Evolutionary conservation across 2,888 invertebrate genomes (phyloP).

Genomic region (Diaphora mendica): DNA sequence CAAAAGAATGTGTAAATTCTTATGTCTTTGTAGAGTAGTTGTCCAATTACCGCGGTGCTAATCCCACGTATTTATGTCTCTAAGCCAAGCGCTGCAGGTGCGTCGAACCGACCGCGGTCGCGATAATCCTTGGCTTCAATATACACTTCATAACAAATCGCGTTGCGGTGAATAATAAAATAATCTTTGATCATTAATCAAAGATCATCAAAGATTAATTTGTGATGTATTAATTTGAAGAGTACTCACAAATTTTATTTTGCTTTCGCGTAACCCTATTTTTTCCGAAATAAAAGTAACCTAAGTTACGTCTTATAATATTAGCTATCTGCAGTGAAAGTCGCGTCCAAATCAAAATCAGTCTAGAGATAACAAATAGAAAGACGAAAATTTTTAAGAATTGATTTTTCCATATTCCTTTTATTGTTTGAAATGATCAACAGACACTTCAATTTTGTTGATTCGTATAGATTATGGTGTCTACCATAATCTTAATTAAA

Average conservation of each 20-base stretch:
- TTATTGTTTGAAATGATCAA: no score
- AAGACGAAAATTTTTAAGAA: no score
- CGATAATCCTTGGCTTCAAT: constrained; percentile 47
- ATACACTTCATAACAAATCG: constrained; percentile 29
- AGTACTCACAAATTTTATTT: no score
- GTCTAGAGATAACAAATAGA: no score
- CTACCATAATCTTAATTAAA: neutral
- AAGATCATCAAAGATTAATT: no score
- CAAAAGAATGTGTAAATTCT: neutral
- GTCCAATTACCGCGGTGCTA: constrained; percentile 51
- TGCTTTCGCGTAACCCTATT: no score
- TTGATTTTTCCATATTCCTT: no score
- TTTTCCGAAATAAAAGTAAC: no score
- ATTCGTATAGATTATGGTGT: neutral
- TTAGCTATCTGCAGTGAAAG: no score
- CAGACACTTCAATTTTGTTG: no score
- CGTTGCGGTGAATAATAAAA: neutral
- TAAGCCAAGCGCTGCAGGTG: constrained; percentile 53
- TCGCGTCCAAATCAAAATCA: no score
- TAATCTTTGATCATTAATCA: neutral
- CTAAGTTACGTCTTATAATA: no score
- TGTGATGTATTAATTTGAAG: neutral
- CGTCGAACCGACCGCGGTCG: constrained; percentile 33
- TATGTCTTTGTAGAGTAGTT: neutral
- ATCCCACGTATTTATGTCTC: constrained; percentile 47